Conservation (phyloP, 2,113 vertebrate genomes). For the Pholis gunnellus region DNA sequence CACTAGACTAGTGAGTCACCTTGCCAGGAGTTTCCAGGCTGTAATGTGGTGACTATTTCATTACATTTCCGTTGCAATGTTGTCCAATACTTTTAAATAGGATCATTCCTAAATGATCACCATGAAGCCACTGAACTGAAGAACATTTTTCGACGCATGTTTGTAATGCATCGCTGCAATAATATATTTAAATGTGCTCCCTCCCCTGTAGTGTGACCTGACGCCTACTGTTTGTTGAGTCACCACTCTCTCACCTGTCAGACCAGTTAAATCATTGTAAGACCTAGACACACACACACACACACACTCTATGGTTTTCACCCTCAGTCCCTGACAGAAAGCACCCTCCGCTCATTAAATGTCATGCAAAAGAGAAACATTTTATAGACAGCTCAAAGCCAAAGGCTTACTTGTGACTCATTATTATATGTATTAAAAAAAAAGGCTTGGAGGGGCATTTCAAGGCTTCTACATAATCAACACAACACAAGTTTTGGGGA, state of each 20-base stretch:
- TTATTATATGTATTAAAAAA: constrained; percentile 10
- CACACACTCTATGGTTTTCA: constrained; percentile 2
- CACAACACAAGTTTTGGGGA: constrained; percentile 58
- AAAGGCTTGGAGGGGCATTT: constrained; percentile 47
- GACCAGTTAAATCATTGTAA: neutral
- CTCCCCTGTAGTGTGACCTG: neutral
- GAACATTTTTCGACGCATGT: neutral
- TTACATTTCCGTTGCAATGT: neutral
- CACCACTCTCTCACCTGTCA: constrained; percentile 28
- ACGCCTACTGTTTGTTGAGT: neutral
- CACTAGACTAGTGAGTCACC: neutral
- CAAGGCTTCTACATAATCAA: constrained; percentile 44
- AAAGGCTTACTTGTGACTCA: constrained; percentile 56
- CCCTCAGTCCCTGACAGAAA: neutral
- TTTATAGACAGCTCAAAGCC: constrained; percentile 38
- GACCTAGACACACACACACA: neutral
- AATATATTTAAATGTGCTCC: neutral
- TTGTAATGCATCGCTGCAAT: neutral
- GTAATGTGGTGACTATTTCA: neutral
- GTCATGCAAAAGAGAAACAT: constrained; percentile 26
- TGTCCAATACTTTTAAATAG: neutral
- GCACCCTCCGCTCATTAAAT: constrained; percentile 17
- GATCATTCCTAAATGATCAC: neutral
- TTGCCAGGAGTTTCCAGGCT: neutral
- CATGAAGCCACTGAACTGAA: neutral